phyloP scores from a whole-genome alignment of 2,113 vertebrate genomes.

The Tetrax tetrax region DNA sequence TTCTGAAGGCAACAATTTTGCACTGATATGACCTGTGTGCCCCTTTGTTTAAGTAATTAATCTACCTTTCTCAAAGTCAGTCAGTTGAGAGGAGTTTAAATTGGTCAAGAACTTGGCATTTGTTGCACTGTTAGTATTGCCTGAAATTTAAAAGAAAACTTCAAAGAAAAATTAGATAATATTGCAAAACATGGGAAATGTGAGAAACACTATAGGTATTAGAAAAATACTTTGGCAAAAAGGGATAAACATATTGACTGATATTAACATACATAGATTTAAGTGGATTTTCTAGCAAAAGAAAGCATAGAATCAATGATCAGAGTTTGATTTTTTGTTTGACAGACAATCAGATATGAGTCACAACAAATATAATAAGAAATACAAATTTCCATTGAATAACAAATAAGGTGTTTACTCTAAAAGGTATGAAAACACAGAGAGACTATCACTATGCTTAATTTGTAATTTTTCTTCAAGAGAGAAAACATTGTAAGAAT shows the following conservation, averaged over 20 bases:
- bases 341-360: neutral
- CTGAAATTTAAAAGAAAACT: neutral
- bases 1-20: neutral
- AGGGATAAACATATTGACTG: neutral
- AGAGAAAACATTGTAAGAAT: neutral
- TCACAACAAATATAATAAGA: neutral
- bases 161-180: neutral
- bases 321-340: neutral
- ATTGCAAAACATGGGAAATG: neutral
- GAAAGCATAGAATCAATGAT: neutral
- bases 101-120: neutral
- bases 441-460: neutral
- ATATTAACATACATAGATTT: neutral
- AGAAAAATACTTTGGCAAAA: neutral
- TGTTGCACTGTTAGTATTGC: neutral
- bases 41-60: neutral
- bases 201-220: neutral
- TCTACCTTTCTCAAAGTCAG: neutral
- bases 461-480: neutral
- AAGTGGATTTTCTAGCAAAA: neutral
- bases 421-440: neutral
- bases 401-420: neutral
- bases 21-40: neutral
- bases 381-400: neutral
- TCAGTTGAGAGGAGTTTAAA: neutral